Conservation (phyloP, 2,113 vertebrate species). For the Rhegmatorhina hoffmannsi region DNA sequence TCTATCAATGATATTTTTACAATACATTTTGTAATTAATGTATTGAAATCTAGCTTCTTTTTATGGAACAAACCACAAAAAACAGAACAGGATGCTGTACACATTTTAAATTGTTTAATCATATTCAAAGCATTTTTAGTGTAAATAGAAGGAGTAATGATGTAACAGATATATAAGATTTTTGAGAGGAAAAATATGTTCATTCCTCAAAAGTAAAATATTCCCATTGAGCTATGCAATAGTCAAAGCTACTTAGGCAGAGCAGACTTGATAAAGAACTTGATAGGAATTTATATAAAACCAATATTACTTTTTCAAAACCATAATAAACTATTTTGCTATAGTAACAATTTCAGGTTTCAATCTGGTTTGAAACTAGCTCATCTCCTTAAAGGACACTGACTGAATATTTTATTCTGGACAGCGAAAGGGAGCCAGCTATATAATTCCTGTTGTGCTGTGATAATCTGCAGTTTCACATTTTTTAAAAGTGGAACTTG, state of each 20-base stretch:
- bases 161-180: background rate
- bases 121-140: background rate
- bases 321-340: background rate
- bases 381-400: background rate
- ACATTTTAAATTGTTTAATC: background rate
- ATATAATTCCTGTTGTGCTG: background rate
- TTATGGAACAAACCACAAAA: background rate
- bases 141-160: background rate
- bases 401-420: background rate
- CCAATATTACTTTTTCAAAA: background rate
- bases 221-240: background rate
- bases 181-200: background rate
- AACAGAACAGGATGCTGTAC: background rate
- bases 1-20: background rate
- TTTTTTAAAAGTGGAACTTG: background rate
- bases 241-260: background rate
- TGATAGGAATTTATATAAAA: background rate
- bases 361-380: background rate
- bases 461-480: background rate
- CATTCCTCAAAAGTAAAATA: background rate
- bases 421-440: background rate
- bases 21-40: background rate
- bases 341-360: background rate
- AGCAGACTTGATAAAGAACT: background rate
- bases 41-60: background rate